Percentiles rank a stretch among this genome's conserved stretches.
Evolutionary conservation across 2,888 invertebrate genomes (phyloP).

Genomic region (Eledone cirrhosa): DNA sequence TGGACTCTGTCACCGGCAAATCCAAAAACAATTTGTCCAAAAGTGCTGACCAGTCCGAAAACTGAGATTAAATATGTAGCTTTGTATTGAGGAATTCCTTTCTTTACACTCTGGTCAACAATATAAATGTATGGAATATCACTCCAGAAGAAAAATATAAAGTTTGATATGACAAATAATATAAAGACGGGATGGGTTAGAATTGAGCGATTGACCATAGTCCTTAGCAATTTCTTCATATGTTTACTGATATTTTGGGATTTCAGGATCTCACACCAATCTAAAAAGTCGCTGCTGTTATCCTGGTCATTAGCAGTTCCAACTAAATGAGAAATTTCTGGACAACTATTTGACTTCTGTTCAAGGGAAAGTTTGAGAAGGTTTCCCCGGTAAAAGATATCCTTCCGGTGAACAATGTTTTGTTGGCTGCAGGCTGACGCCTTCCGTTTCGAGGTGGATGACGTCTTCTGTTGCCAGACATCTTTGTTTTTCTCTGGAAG

Average conservation of each 20-base stretch:
- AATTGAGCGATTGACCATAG: conserved; percentile 60
- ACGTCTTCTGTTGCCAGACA: conserved; percentile 35
- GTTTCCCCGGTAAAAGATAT: conserved; percentile 65
- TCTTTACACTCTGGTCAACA: conserved; percentile 78
- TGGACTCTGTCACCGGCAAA: conserved; percentile 86
- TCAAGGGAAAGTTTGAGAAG: conserved; percentile 42
- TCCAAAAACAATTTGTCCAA: conserved; percentile 79
- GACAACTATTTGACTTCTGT: conserved; percentile 82
- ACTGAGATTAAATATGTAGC: conserved; percentile 81
- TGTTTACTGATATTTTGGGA: conserved; percentile 43
- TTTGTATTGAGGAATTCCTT: conserved; percentile 67
- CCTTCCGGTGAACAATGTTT: conserved; percentile 58
- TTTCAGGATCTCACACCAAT: conserved; percentile 24
- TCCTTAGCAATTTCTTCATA: conserved; percentile 49
- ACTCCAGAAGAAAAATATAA: conserved; percentile 86
- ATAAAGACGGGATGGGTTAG: conserved; percentile 56
- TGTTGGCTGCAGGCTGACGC: conserved; percentile 35
- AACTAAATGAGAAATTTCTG: conserved; percentile 74
- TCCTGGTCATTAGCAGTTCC: conserved; percentile 41
- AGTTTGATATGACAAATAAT: conserved; percentile 81
- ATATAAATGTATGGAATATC: conserved; percentile 96
- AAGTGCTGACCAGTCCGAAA: conserved; percentile 81
- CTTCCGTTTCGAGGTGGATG: conserved; percentile 31
- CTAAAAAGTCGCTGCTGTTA: conserved; percentile 40
- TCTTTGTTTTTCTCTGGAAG: conserved; percentile 29